These are phyloP conservation scores for Aptenodytes forsteri DNA, from an alignment of 2,113 vertebrate species.

Conservation along the genomic window DNA sequence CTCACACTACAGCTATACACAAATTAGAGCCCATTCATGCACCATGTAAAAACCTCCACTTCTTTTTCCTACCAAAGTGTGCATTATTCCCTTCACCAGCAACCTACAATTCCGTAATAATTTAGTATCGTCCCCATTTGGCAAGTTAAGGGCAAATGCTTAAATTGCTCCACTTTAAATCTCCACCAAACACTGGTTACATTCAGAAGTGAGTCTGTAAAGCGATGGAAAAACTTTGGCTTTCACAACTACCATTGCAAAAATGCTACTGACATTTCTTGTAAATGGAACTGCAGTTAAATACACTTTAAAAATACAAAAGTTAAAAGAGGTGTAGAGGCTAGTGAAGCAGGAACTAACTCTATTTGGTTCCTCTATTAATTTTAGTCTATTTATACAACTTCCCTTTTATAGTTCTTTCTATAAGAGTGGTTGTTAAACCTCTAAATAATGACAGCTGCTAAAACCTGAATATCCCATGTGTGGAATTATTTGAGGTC, in stretches of 20 bases:
- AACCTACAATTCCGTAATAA: background rate
- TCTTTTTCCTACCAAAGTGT: background rate
- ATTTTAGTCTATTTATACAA: conserved; percentile 50
- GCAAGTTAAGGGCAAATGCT: background rate
- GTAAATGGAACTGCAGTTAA: conserved; percentile 26
- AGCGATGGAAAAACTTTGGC: background rate
- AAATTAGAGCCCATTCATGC: background rate
- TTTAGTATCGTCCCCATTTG: background rate
- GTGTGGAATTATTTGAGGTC: conserved; percentile 16
- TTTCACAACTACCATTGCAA: background rate
- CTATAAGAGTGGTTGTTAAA: conserved; percentile 40
- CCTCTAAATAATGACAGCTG: conserved; percentile 55
- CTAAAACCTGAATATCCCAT: conserved; percentile 12
- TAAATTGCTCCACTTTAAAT: background rate
- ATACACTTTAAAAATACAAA: conserved; percentile 19
- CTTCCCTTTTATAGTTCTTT: conserved; percentile 49
- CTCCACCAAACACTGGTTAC: background rate
- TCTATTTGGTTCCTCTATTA: conserved; percentile 41
- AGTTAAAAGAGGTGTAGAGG: conserved; percentile 21
- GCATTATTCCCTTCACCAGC: background rate
- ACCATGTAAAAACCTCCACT: background rate
- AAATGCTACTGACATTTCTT: conserved; percentile 1
- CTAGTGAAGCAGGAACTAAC: conserved; percentile 26
- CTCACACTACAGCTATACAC: background rate
- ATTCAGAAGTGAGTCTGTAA: conserved; percentile 6